These are phyloP conservation scores for Triplophysa dalaica DNA, from an alignment of 2,113 vertebrate species.

Conservation along the genomic window DNA sequence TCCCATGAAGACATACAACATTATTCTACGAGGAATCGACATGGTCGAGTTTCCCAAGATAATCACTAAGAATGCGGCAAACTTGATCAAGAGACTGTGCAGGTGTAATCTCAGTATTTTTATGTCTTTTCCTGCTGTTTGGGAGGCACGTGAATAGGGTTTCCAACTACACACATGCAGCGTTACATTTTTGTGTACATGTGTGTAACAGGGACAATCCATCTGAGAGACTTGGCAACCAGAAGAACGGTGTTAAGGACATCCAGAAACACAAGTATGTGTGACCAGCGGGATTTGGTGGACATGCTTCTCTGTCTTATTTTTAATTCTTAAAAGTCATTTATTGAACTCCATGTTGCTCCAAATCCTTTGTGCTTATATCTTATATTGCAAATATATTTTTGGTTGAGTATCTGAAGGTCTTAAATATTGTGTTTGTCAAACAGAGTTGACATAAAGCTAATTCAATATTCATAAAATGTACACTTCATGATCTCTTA, in stretches of 20 bases:
- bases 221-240: conserved; percentile 70
- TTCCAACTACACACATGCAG: background rate
- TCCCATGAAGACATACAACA: conserved; percentile 96
- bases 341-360: too few relatives aligned
- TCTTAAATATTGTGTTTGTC: too few relatives aligned
- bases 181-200: background rate
- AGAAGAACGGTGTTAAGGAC: conserved; percentile 73
- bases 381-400: too few relatives aligned
- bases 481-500: too few relatives aligned
- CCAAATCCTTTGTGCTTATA: too few relatives aligned
- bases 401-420: too few relatives aligned
- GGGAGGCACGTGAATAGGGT: background rate
- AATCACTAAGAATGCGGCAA: conserved; percentile 94
- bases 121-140: background rate
- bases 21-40: conserved; percentile 92
- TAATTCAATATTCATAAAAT: too few relatives aligned
- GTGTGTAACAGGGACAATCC: conserved; percentile 70
- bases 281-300: background rate
- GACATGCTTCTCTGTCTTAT: too few relatives aligned
- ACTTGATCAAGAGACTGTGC: conserved; percentile 96
- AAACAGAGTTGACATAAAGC: too few relatives aligned
- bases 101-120: conserved; percentile 71
- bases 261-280: conserved; percentile 79
- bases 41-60: conserved; percentile 99
- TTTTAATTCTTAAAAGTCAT: too few relatives aligned